Evolutionary conservation across 1,140 invertebrate genomes (phyloP), one percentile per base, ranked within the genome.

Genomic region (Drosophila biarmipes): DNA sequence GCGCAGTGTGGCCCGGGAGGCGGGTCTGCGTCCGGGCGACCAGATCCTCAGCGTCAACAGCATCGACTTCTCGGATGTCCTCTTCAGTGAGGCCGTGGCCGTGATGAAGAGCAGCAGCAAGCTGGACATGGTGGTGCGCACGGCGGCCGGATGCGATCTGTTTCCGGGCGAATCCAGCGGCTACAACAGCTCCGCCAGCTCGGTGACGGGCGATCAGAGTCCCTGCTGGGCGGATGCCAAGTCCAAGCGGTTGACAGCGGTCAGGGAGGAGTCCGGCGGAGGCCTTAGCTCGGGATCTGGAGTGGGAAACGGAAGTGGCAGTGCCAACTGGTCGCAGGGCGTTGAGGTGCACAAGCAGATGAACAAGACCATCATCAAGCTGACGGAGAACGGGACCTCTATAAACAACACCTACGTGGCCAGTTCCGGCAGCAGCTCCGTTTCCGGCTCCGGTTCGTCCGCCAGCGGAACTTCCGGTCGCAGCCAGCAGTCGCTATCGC

Each of bases 31-130:
- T 90, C 96, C 97, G 0, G 98, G 98, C 1, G 98, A 99, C 92
- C 97, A 98, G 91, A 98, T 99, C 46, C 91, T 98, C 17, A 95
- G 96, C 80, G 98, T 98, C 92, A 99, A 99, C 91, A 97, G 96
- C 75, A 93, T 95, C 34, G 94, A 95, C 77, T 96, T 97, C 86
- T 93, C 93, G 19, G 94, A 96, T 77, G 95, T 97, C 55, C 93
- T 95, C 29, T 97, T 97, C 92, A 95, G 94, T 85, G 96, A 97
- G 94, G 96, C 96, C 10, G 95, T 97, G 51, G 94, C 95, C 64
- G 93, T 96, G 52, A 95, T 97, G 94, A 97, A 97, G 92, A 94
- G 94, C 8, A 95, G 95, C 24, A 94, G 95, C 49, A 94, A 96
- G 14, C 93, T 97, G 42, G 95, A 96, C 63, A 92, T 97, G 66